These are phyloP conservation scores for Scartelaos histophorus DNA, from an alignment of 2,113 vertebrate species.

Conservation along the genomic window DNA sequence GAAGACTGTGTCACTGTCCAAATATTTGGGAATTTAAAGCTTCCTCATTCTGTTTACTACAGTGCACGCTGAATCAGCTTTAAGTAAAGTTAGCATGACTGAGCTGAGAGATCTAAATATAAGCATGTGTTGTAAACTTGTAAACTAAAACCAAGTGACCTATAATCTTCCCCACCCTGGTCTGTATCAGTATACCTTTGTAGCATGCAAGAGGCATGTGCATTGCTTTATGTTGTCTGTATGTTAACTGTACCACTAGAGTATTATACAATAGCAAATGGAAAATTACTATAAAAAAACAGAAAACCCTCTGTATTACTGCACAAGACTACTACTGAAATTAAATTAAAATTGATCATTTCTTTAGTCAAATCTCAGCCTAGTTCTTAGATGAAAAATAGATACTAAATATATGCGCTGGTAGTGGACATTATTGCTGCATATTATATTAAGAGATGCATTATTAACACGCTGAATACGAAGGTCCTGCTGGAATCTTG, in stretches of 20 bases:
- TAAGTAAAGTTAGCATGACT: conserved; percentile 31
- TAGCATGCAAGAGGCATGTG: neutral
- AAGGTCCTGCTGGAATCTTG: conserved; percentile 9
- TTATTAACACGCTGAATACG: conserved; percentile 25
- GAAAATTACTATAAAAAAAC: too few species aligned
- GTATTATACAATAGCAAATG: neutral
- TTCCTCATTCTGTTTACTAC: conserved; percentile 6
- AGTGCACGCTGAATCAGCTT: conserved; percentile 1
- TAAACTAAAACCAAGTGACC: conserved; percentile 39
- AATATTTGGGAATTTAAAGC: neutral
- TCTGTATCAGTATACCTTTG: neutral
- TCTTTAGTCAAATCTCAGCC: neutral
- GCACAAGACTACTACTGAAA: too few species aligned
- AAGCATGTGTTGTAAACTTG: conserved; percentile 42
- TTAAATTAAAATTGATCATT: neutral
- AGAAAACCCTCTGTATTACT: too few species aligned
- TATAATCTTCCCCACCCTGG: conserved; percentile 8
- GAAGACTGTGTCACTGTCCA: too few species aligned
- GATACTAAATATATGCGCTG: conserved; percentile 4
- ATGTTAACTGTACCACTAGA: too few species aligned
- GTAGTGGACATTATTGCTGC: conserved; percentile 16
- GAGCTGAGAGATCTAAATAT: conserved; percentile 57
- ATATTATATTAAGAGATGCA: conserved; percentile 29
- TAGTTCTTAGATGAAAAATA: neutral
- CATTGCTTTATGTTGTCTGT: neutral